A percentile compares a stretch with the other conserved stretches of the same genome.
Conservation (phyloP, 2,113 vertebrate species). For the Menura novaehollandiae region DNA sequence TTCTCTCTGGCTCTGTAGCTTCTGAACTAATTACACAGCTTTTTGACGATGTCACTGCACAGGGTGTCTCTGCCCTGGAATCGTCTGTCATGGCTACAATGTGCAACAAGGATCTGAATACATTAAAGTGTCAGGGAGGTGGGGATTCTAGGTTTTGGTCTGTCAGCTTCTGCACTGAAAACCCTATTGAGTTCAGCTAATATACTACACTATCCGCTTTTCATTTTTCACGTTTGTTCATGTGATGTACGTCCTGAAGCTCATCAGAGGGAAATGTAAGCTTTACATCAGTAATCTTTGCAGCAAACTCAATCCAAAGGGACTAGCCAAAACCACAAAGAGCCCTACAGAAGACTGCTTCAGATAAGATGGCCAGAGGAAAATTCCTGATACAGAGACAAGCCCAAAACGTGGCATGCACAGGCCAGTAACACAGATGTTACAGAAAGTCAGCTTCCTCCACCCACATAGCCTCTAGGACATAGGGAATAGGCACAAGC, state of each 20-base stretch:
- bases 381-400: neutral
- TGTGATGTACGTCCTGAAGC: neutral
- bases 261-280: neutral
- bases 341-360: neutral
- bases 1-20: neutral
- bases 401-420: neutral
- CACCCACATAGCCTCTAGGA: neutral
- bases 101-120: neutral
- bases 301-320: neutral
- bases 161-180: neutral
- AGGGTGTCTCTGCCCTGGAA: neutral
- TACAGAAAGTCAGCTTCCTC: neutral
- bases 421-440: neutral
- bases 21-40: slow-evolving; percentile 38
- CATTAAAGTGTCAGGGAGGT: neutral
- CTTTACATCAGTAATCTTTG: neutral
- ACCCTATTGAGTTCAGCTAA: neutral
- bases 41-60: neutral
- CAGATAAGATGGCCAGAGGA: neutral
- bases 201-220: neutral
- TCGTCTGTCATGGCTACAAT: neutral
- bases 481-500: neutral
- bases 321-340: neutral
- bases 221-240: neutral
- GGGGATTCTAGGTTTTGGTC: neutral